Conservation (phyloP, 2,797 vertebrate species). For the Spondyliosoma cantharus region DNA sequence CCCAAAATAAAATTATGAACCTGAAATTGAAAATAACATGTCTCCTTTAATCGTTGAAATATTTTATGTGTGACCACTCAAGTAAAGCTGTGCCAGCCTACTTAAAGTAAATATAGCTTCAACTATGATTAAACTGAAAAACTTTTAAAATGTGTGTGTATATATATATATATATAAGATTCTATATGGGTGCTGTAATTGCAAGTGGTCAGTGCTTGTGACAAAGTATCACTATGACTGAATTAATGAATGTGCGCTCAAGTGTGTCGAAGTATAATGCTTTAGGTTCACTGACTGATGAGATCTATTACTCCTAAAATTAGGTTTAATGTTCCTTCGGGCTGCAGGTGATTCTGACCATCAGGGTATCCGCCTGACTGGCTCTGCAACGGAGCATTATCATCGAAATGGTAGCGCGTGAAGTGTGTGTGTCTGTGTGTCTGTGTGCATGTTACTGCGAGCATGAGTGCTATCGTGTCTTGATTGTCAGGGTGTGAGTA, state of each 20-base stretch:
- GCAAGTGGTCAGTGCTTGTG: constrained; percentile 67
- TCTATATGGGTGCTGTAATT: constrained; percentile 60
- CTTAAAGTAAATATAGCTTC: constrained; percentile 32
- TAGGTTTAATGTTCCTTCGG: constrained; percentile 83
- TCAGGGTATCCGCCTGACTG: constrained; percentile 53
- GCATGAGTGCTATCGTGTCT: constrained; percentile 44
- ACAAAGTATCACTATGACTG: constrained; percentile 73
- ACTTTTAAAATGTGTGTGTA: constrained; percentile 33
- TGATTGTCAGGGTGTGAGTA: constrained; percentile 65
- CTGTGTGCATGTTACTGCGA: background rate
- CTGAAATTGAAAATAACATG: too few relatives aligned
- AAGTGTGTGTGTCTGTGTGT: constrained; percentile 2
- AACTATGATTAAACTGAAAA: constrained; percentile 47
- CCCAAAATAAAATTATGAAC: too few relatives aligned
- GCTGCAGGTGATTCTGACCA: constrained; percentile 80
- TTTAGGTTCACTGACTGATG: constrained; percentile 84
- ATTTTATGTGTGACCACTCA: constrained; percentile 16
- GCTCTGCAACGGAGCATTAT: constrained; percentile 48
- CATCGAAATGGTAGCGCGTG: constrained; percentile 5
- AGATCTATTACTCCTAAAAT: constrained; percentile 86
- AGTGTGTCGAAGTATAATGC: constrained; percentile 76
- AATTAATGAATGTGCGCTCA: constrained; percentile 76
- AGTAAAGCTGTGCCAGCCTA: background rate
- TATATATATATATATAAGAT: constrained; percentile 31
- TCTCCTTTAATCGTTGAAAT: too few relatives aligned